These are phyloP conservation scores for Pogonomyrmex barbatus DNA, from an alignment of 1,140 invertebrate species.

Conservation along the genomic window DNA sequence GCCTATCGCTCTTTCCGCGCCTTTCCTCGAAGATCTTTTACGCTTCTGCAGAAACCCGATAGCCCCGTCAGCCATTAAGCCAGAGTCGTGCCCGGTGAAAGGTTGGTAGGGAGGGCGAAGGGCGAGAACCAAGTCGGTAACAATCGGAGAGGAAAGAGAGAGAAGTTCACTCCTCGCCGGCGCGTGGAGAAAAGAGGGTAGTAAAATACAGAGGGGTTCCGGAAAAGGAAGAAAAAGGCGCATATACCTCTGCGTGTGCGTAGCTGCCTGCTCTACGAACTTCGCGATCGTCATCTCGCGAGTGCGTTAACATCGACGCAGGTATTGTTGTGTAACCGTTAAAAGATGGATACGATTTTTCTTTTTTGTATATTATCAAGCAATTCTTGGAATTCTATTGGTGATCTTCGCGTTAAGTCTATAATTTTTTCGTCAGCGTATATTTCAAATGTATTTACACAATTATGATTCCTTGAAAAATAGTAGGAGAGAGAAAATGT, in stretches of 20 bases:
- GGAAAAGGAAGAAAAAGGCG: slow-evolving; percentile 55
- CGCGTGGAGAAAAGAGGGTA: slow-evolving; percentile 37
- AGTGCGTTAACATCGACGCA: slow-evolving; percentile 51
- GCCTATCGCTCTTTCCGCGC: slow-evolving; percentile 66
- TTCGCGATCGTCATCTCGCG: slow-evolving; percentile 62
- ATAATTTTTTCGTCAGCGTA: not conserved
- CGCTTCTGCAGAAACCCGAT: slow-evolving; percentile 83
- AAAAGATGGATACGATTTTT: slow-evolving; percentile 17
- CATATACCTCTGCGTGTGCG: slow-evolving; percentile 19
- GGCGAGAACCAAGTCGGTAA: slow-evolving; percentile 64
- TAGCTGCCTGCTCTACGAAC: slow-evolving; percentile 34
- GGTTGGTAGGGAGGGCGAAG: slow-evolving; percentile 69
- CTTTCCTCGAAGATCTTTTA: slow-evolving; percentile 79
- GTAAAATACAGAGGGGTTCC: slow-evolving; percentile 36
- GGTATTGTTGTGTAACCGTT: slow-evolving; percentile 39
- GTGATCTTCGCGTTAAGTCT: not conserved
- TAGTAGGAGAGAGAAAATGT: not conserved
- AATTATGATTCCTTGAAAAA: not conserved
- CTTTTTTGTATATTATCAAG: not conserved
- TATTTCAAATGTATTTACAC: not conserved
- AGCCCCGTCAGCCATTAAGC: slow-evolving; percentile 81
- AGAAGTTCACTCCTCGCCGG: slow-evolving; percentile 34
- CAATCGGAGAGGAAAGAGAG: slow-evolving; percentile 63
- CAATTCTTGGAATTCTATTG: not conserved
- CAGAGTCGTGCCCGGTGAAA: slow-evolving; percentile 73